Percentiles rank a stretch among this genome's conserved stretches.
These are phyloP conservation scores for Tragelaphus eurycerus DNA, from an alignment of 2,797 vertebrate species.

Conservation along the genomic window DNA sequence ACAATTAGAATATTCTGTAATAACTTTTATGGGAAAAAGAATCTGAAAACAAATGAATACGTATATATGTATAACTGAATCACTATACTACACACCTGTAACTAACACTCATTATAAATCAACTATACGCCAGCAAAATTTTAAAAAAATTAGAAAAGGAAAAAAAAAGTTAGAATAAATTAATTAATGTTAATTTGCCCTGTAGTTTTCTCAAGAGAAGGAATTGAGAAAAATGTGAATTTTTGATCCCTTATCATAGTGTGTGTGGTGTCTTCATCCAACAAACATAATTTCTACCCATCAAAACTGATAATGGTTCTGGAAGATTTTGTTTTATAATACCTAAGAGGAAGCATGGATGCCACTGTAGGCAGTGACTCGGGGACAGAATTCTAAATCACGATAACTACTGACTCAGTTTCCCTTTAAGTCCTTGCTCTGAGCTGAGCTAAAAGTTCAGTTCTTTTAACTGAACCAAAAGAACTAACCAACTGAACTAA, in stretches of 20 bases:
- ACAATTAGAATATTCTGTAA: not conserved
- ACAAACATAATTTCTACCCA: not conserved
- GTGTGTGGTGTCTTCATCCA: not conserved
- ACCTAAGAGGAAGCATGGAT: not conserved
- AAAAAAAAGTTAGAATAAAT: not conserved
- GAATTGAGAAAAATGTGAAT: not conserved
- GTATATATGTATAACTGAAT: not conserved
- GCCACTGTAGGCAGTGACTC: not conserved
- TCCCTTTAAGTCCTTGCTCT: not conserved
- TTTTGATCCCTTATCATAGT: not conserved
- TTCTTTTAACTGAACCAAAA: not conserved
- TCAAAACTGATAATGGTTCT: not conserved
- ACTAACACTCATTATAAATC: not conserved
- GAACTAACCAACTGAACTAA: not conserved
- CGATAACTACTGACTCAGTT: not conserved
- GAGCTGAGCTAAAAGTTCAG: not conserved
- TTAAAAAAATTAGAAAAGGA: not conserved
- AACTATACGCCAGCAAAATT: not conserved
- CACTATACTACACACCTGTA: not conserved
- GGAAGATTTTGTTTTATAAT: not conserved
- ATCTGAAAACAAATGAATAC: not conserved
- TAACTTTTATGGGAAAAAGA: not conserved
- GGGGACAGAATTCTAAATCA: not conserved
- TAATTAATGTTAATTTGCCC: not conserved
- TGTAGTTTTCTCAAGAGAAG: not conserved